A percentile compares a stretch with the other conserved stretches of the same genome.
Evolutionary conservation across 2,888 invertebrate species (phyloP).

Genomic region (Agapostemon virescens): DNA sequence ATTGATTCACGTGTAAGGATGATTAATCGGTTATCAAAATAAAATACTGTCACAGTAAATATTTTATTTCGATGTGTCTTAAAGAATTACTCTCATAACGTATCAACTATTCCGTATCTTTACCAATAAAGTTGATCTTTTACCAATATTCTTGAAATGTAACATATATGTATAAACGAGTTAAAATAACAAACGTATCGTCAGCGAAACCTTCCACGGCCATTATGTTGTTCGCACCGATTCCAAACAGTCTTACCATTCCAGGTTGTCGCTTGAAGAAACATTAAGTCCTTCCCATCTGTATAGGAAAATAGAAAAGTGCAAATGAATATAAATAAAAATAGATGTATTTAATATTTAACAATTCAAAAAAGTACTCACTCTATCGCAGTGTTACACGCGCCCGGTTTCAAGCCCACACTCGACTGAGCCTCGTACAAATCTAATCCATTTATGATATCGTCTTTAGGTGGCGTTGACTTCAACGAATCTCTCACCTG

Average conservation of each 20-base stretch:
- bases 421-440: constrained; percentile 66
- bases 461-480: constrained; percentile 64
- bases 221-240: background rate
- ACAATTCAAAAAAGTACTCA: constrained; percentile 52
- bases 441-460: constrained; percentile 66
- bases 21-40: background rate
- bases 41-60: background rate
- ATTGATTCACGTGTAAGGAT: background rate
- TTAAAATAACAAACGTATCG: background rate
- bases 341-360: background rate
- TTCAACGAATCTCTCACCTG: constrained; percentile 70
- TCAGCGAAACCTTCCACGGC: background rate
- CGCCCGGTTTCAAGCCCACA: constrained; percentile 63
- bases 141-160: too few relatives aligned
- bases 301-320: background rate
- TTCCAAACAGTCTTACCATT: background rate
- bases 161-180: background rate
- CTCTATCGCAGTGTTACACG: constrained; percentile 74
- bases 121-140: background rate
- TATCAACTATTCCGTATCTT: background rate
- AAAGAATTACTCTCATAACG: background rate
- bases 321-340: background rate
- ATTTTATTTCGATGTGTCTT: too few relatives aligned
- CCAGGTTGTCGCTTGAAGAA: background rate
- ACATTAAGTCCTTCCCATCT: constrained; percentile 55